Percentiles rank a stretch among this genome's conserved stretches.
Evolutionary conservation across 2,797 vertebrate genomes (phyloP).

Genomic region (Sternotherus odoratus): DNA sequence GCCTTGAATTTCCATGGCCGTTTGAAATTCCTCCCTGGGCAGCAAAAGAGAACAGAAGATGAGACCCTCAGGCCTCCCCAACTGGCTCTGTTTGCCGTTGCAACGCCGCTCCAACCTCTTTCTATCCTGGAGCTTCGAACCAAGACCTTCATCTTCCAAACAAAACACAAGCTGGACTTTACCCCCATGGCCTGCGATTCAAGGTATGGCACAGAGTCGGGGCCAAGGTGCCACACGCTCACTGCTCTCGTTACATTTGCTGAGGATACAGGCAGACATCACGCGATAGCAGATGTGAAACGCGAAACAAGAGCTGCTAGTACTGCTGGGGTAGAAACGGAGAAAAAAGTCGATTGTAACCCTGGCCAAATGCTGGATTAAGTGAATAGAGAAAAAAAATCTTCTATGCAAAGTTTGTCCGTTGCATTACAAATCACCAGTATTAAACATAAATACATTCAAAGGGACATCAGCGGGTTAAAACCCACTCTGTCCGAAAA

Average conservation of each 20-base stretch:
- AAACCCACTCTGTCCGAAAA: background rate
- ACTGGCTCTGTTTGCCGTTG: conserved; percentile 86
- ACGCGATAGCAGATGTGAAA: background rate
- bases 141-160: conserved; percentile 88
- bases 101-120: conserved; percentile 84
- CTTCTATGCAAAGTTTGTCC: background rate
- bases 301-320: background rate
- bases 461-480: background rate
- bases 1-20: conserved; percentile 84
- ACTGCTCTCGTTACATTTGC: background rate
- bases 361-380: background rate
- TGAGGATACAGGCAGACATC: background rate
- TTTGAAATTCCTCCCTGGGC: conserved; percentile 86
- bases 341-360: background rate
- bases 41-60: conserved; percentile 78
- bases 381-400: background rate
- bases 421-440: background rate
- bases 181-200: conserved; percentile 88
- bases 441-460: background rate
- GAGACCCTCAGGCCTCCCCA: conserved; percentile 73
- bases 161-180: conserved; percentile 92
- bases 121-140: conserved; percentile 88
- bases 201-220: conserved; percentile 71
- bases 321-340: background rate
- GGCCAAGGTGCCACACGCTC: too few species aligned